A percentile compares a stretch with the other conserved stretches of the same genome.
These are phyloP conservation scores for Halcyon malimbica DNA, from an alignment of 2,113 vertebrate genomes.

Conservation along the genomic window DNA sequence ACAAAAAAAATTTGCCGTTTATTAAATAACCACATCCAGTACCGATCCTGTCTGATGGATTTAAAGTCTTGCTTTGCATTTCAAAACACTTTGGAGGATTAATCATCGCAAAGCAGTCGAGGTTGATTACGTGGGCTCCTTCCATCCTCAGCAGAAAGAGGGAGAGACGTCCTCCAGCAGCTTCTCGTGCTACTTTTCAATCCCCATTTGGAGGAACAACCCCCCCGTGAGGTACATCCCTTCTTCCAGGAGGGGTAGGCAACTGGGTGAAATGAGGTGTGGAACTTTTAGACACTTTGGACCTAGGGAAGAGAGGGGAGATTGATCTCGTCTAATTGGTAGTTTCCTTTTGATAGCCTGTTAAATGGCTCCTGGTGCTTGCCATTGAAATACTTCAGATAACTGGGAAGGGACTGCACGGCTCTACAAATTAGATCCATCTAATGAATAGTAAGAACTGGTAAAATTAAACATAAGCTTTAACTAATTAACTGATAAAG, in stretches of 20 bases:
- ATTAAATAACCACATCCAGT: slow-evolving; percentile 13
- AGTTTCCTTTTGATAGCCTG: neutral
- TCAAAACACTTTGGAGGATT: slow-evolving; percentile 31
- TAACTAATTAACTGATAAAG: slow-evolving; percentile 5
- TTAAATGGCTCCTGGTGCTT: neutral
- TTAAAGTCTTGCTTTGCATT: slow-evolving; percentile 52
- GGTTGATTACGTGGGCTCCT: neutral
- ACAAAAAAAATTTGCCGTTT: neutral
- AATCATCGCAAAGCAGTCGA: slow-evolving; percentile 7
- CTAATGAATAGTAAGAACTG: neutral
- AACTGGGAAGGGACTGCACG: neutral
- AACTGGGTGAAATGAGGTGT: neutral
- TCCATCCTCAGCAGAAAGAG: neutral
- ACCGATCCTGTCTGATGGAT: neutral
- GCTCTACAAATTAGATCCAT: neutral
- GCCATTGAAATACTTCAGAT: neutral
- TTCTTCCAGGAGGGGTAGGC: neutral
- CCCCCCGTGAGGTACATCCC: neutral
- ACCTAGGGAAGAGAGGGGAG: neutral
- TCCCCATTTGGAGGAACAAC: neutral
- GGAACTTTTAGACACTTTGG: neutral
- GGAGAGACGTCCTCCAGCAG: neutral
- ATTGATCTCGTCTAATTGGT: neutral
- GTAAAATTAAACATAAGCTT: slow-evolving; percentile 4
- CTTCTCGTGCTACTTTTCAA: neutral